Evolutionary conservation across 2,113 vertebrate species (phyloP), one percentile per base, ranked within the genome.

Genomic region (Columba janthina): DNA sequence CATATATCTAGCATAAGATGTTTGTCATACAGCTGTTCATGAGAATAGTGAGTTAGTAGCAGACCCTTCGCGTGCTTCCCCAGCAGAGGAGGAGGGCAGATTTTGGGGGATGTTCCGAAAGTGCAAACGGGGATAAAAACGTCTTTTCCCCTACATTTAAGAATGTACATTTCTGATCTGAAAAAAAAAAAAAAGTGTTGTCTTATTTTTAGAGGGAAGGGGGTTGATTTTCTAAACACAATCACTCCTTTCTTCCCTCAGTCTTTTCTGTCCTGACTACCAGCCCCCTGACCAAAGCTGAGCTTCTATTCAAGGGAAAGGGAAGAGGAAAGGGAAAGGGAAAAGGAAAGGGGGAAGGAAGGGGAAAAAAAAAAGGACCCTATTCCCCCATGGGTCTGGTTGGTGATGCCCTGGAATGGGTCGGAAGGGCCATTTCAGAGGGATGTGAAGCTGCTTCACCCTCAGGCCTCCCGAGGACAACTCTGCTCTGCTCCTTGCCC

Each of bases 321-420:
- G 29, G 32, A 67, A 51, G 16, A 28, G n/a, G 69, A n/a, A 46
- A 19, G 9, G 9, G 44, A 18, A 42, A 54, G 38, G 26, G 44
- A 10, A 36, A 38, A 28, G 42, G 19, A 34, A 32, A 50, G 42
- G 29, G 26, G 18, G 18, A 46, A 19, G 15, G 42, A 16, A 42
- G 12, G 42, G 42, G 42, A 16, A 42, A 40, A 40, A 16, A 44
- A 71, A 48, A 18, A 31, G 31, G 69, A 38, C 32, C 34, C 36
- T 40, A 2, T 34, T 78, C 9, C 29, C 11, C 28, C 0, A 0
- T 17, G 62, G 31, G 9, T 57, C 36, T 58, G 46, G 13, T 22
- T 2, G 2, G 8, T 75, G n/a, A 70, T 85, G 34, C 58, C 48
- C 79, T 10, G 8, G 38, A 83, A 51, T 4, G 5, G 13, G 17